These are phyloP conservation scores for Amphipyra tragopoginis DNA, from an alignment of 2,888 invertebrate genomes.

Conservation along the genomic window DNA sequence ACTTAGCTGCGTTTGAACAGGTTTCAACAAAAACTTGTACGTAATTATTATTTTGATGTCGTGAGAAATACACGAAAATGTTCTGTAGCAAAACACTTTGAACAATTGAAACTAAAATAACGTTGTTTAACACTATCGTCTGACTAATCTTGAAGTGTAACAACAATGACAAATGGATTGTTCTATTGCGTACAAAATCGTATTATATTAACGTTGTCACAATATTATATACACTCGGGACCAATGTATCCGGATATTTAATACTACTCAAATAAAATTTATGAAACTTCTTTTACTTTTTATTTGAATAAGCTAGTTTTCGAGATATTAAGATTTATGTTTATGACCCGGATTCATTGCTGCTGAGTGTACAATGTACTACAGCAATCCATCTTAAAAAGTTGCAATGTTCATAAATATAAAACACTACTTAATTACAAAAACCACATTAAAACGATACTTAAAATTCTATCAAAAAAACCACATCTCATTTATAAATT, in stretches of 20 bases:
- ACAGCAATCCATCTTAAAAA: background rate
- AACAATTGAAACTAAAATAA: conserved; percentile 42
- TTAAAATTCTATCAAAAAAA: conserved; percentile 40
- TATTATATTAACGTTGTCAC: background rate
- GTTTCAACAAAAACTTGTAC: conserved; percentile 58
- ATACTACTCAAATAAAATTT: too few species aligned
- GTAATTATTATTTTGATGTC: conserved; percentile 62
- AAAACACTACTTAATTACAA: conserved; percentile 21
- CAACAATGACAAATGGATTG: conserved; percentile 33
- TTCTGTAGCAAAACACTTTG: conserved; percentile 30
- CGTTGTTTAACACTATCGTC: conserved; percentile 32
- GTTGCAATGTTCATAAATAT: background rate
- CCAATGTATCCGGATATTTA: too few species aligned
- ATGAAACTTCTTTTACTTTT: too few species aligned
- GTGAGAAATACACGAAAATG: conserved; percentile 51
- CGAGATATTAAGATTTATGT: too few species aligned
- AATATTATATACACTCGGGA: too few species aligned
- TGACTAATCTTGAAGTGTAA: conserved; percentile 25
- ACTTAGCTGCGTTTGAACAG: conserved; percentile 50
- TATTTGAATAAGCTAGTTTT: too few species aligned
- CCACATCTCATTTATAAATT: conserved; percentile 49
- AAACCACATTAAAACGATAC: conserved; percentile 34
- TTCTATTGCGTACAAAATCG: background rate
- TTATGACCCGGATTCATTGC: too few species aligned
- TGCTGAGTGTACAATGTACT: background rate